Conservation (phyloP, 2,888 invertebrate species). For the Leucophora obtusa region DNA sequence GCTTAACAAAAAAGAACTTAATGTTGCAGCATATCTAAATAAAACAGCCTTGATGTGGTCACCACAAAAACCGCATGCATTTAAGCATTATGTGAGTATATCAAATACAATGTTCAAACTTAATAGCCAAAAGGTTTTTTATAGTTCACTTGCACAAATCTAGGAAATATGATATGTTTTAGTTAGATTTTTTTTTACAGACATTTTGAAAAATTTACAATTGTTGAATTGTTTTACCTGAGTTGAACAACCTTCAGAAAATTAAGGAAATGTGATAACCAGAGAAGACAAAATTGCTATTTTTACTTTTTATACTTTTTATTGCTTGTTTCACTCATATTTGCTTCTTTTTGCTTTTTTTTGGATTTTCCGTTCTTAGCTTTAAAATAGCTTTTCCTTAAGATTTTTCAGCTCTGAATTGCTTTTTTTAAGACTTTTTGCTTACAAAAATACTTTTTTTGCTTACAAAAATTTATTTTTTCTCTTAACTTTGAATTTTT, state of each 20-base stretch:
- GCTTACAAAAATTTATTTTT: no score
- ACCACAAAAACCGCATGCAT: conserved; percentile 32
- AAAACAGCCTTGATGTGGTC: conserved; percentile 59
- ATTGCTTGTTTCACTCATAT: no score
- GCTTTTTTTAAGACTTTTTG: not conserved
- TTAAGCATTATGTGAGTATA: conserved; percentile 4
- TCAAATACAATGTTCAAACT: conserved; percentile 13
- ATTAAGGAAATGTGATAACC: no score
- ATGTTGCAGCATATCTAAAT: conserved; percentile 14
- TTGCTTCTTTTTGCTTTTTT: no score
- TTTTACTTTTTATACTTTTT: conserved; percentile 4
- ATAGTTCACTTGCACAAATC: conserved; percentile 42
- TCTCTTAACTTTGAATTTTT: no score
- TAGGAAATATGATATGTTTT: conserved; percentile 53
- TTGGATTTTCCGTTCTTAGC: no score
- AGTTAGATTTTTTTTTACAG: conserved; percentile 21
- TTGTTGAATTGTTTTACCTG: not conserved
- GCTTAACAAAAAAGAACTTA: conserved; percentile 33
- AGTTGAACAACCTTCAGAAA: conserved; percentile 14
- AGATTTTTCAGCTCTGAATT: no score
- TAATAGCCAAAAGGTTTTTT: conserved; percentile 27
- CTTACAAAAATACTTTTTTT: no score
- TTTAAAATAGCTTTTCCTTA: no score
- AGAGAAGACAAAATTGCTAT: no score
- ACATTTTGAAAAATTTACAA: conserved; percentile 21